Conservation (phyloP, 2,113 vertebrate species). For the Neopipo cinnamomea region DNA sequence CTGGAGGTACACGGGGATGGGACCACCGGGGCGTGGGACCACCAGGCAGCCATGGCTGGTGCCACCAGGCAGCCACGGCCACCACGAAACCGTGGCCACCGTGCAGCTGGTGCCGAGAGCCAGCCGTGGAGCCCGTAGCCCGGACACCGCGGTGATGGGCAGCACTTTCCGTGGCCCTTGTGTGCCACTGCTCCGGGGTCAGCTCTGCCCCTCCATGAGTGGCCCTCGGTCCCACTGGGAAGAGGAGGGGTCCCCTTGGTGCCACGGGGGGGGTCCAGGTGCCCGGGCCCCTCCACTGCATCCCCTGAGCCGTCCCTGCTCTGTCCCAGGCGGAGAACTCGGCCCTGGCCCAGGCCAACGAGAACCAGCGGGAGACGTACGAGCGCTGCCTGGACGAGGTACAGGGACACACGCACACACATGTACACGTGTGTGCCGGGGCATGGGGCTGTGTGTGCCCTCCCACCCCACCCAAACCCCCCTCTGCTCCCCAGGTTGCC, state of each 20-base stretch:
- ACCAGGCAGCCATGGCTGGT: not conserved
- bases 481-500: conserved; percentile 81
- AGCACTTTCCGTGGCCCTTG: rapidly evolving
- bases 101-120: not conserved
- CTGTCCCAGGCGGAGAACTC: conserved; percentile 87
- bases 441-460: rapidly evolving
- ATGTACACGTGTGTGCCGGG: rapidly evolving
- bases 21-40: not conserved
- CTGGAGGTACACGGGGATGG: conserved; percentile 63
- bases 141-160: rapidly evolving
- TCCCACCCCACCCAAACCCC: not conserved
- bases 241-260: not conserved
- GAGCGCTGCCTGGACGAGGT: conserved; percentile 95
- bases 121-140: not conserved
- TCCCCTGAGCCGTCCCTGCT: not conserved
- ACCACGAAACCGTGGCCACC: not conserved
- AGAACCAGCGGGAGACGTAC: conserved; percentile 92
- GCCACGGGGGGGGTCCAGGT: not conserved
- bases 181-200: not conserved
- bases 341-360: conserved; percentile 88
- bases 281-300: too few species aligned
- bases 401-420: not conserved
- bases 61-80: not conserved
- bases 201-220: not conserved
- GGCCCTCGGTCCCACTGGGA: not conserved